Evolutionary conservation across 2,888 invertebrate species (phyloP).

Genomic region (Heliconius erato): DNA sequence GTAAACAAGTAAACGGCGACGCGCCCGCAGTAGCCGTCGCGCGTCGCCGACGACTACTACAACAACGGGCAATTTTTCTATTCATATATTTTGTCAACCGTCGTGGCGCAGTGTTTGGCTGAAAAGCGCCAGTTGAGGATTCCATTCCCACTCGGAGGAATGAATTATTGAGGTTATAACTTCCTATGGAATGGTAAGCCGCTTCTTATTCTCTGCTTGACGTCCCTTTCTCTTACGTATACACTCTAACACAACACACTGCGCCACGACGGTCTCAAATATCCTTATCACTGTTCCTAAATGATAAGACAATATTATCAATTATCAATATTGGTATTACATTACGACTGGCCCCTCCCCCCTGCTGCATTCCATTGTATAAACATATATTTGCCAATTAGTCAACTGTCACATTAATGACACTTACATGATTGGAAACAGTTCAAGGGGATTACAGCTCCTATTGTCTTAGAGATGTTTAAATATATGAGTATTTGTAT

Average conservation of each 20-base stretch:
- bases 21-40: neutral
- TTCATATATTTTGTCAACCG: too few species aligned
- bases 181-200: too few species aligned
- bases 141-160: too few species aligned
- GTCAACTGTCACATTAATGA: constrained; percentile 41
- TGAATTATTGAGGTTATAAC: too few species aligned
- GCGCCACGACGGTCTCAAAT: too few species aligned
- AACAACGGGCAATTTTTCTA: neutral
- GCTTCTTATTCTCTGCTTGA: too few species aligned
- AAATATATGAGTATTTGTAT: neutral
- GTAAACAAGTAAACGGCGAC: neutral
- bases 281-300: neutral
- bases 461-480: constrained; percentile 3
- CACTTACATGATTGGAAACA: constrained; percentile 30
- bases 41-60: neutral
- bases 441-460: constrained; percentile 33
- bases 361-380: neutral
- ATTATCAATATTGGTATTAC: neutral
- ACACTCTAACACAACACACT: too few species aligned
- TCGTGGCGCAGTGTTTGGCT: too few species aligned
- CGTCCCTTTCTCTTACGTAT: too few species aligned
- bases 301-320: neutral
- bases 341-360: neutral
- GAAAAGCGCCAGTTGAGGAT: too few species aligned
- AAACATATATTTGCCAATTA: constrained; percentile 38